These are phyloP conservation scores for Acleris holmiana DNA, from an alignment of 2,888 invertebrate genomes.

Conservation along the genomic window DNA sequence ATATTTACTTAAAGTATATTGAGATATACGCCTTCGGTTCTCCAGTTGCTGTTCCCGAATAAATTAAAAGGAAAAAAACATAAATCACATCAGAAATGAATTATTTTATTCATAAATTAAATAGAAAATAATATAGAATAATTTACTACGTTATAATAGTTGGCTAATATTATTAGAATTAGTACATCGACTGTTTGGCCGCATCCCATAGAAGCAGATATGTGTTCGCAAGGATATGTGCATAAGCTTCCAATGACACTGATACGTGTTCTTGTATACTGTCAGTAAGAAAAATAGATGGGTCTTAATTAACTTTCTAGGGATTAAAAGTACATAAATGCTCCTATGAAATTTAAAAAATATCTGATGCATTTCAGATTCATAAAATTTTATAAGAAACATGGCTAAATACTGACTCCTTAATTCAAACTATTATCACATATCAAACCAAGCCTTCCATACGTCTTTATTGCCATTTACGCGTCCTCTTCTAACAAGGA, in stretches of 20 bases:
- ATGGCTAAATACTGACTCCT: slow-evolving; percentile 55
- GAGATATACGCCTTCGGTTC: slow-evolving; percentile 38
- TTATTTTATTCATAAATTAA: slow-evolving; percentile 57
- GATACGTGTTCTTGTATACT: slow-evolving; percentile 22
- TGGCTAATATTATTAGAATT: slow-evolving; percentile 38
- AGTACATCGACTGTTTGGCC: slow-evolving; percentile 45
- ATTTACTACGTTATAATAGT: slow-evolving; percentile 48
- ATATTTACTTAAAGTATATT: slow-evolving; percentile 60
- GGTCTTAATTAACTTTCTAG: slow-evolving; percentile 15
- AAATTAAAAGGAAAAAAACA: slow-evolving; percentile 46
- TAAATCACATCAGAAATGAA: slow-evolving; percentile 52
- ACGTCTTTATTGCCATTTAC: slow-evolving; percentile 49
- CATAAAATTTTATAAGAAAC: slow-evolving; percentile 52
- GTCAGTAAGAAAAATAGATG: slow-evolving; percentile 35
- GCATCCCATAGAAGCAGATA: slow-evolving; percentile 79
- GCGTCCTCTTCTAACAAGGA: slow-evolving; percentile 42
- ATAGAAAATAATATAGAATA: slow-evolving; percentile 52
- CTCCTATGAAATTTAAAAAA: slow-evolving; percentile 71
- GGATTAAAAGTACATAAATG: slow-evolving; percentile 59
- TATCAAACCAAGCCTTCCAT: slow-evolving; percentile 61
- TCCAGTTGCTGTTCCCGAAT: slow-evolving; percentile 1
- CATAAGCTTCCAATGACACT: slow-evolving; percentile 42
- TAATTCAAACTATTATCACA: slow-evolving; percentile 78
- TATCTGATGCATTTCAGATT: slow-evolving; percentile 53
- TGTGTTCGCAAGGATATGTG: slow-evolving; percentile 64